These are phyloP conservation scores for Gambusia yucatana DNA, from an alignment of 2,797 vertebrate genomes.

Conservation along the genomic window DNA sequence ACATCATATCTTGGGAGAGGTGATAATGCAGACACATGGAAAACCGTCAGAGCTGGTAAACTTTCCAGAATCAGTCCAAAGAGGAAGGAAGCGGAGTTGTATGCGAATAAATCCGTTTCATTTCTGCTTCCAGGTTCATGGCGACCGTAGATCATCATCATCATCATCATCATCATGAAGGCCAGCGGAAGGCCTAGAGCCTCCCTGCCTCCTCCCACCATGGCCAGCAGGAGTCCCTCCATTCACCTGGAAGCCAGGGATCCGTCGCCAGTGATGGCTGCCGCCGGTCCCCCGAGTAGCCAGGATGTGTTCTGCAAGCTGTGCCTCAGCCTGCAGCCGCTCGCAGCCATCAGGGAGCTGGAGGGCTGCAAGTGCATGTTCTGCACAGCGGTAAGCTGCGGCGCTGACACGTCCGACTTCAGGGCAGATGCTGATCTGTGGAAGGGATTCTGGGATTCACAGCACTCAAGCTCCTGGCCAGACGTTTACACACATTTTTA, in stretches of 20 bases:
- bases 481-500: neutral
- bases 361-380: slow-evolving; percentile 90
- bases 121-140: slow-evolving; percentile 76
- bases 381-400: slow-evolving; percentile 86
- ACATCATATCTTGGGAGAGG: slow-evolving; percentile 8
- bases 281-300: neutral
- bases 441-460: neutral
- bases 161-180: slow-evolving; percentile 37
- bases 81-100: neutral
- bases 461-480: neutral
- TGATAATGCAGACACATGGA: slow-evolving; percentile 10
- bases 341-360: slow-evolving; percentile 85
- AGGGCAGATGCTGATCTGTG: neutral
- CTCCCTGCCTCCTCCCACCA: slow-evolving; percentile 38
- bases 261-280: neutral
- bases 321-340: slow-evolving; percentile 88
- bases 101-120: neutral
- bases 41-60: slow-evolving; percentile 24
- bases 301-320: slow-evolving; percentile 88
- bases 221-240: slow-evolving; percentile 63
- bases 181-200: slow-evolving; percentile 70
- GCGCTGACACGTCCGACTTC: neutral
- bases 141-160: slow-evolving; percentile 41
- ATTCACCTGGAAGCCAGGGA: slow-evolving; percentile 14
- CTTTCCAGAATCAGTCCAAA: slow-evolving; percentile 9